A percentile compares a stretch with the other conserved stretches of the same genome.
Evolutionary conservation across 2,113 vertebrate genomes (phyloP).

Genomic region (Naja naja): DNA sequence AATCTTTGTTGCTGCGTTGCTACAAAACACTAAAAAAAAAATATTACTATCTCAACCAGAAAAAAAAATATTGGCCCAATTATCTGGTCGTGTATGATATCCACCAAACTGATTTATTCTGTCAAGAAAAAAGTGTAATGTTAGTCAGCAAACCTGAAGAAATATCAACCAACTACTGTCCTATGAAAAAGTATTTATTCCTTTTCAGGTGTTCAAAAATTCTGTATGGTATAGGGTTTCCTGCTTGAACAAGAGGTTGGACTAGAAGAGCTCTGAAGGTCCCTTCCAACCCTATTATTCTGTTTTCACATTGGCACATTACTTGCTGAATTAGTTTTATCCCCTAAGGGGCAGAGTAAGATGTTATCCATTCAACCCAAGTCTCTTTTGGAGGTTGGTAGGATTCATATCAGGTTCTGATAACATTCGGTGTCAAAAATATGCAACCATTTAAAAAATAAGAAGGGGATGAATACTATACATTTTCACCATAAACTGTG

Average conservation of each 20-base stretch:
- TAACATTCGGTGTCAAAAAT: not conserved
- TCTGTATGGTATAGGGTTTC: not conserved
- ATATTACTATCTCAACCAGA: not conserved
- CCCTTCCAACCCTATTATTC: too few species aligned
- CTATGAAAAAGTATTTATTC: not conserved
- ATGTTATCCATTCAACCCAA: not conserved
- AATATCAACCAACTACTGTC: not conserved
- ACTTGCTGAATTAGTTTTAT: not conserved
- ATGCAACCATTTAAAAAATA: not conserved
- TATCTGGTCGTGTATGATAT: not conserved
- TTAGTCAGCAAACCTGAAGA: not conserved
- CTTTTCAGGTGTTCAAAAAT: not conserved
- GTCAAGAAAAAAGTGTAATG: not conserved
- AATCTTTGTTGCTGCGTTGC: not conserved
- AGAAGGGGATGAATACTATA: not conserved
- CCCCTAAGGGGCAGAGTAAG: not conserved
- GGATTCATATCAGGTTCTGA: not conserved
- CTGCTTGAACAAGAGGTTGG: too few species aligned
- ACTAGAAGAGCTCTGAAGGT: too few species aligned
- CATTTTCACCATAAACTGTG: not conserved
- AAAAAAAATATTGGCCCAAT: not conserved
- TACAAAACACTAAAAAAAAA: not conserved
- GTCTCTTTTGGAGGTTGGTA: not conserved
- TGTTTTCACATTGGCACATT: not conserved
- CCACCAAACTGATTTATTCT: not conserved